Percentiles rank a stretch among this genome's conserved stretches.
phyloP scores from a whole-genome alignment of 2,113 vertebrate genomes.

The Cromileptes altivelis region DNA sequence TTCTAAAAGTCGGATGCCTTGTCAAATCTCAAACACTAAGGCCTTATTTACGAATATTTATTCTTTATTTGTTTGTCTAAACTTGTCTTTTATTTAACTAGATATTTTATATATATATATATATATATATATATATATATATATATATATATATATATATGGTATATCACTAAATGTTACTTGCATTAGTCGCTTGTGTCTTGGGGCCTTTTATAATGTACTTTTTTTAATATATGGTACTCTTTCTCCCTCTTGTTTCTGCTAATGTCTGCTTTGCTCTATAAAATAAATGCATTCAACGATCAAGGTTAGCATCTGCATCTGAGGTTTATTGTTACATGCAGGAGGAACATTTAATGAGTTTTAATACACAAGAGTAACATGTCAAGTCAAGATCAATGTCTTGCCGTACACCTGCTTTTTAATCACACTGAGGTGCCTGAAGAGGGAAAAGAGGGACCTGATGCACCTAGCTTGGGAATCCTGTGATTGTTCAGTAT shows the following conservation, averaged over 20 bases:
- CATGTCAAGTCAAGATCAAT: conserved; percentile 19
- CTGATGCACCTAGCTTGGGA: conserved; percentile 20
- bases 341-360: conserved; percentile 33
- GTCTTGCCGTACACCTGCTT: conserved; percentile 26
- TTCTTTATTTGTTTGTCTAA: neutral
- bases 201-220: neutral
- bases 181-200: too few species aligned
- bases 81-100: neutral
- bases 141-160: neutral
- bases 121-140: too few species aligned
- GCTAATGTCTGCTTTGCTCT: neutral
- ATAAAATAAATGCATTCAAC: neutral
- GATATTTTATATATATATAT: too few species aligned
- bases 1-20: neutral
- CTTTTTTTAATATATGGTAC: neutral
- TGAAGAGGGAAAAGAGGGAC: neutral
- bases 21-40: neutral
- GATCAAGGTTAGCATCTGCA: conserved; percentile 21
- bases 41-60: neutral
- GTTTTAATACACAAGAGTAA: conserved; percentile 19
- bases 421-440: conserved; percentile 18
- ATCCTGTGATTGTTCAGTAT: conserved; percentile 24
- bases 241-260: neutral
- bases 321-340: neutral
- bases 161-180: neutral